Conservation (phyloP, 2,888 invertebrate species). For the Cheilosia soror region DNA sequence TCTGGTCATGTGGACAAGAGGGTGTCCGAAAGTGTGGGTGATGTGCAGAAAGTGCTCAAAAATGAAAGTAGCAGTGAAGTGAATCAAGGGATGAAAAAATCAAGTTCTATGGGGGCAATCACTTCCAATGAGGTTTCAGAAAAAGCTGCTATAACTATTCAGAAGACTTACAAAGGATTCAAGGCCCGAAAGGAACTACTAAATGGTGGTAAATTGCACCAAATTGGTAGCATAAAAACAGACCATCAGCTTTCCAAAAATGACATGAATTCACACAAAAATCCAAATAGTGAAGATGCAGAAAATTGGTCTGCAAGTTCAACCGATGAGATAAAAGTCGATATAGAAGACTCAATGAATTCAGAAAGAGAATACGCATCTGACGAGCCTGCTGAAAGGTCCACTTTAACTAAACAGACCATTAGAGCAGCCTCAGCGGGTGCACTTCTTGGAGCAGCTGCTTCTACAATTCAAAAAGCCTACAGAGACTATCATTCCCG, state of each 20-base stretch:
- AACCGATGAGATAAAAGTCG: neutral
- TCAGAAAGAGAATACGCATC: neutral
- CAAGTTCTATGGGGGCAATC: neutral
- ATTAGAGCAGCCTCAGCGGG: slow-evolving; percentile 41
- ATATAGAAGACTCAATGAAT: neutral
- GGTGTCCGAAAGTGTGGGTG: too few relatives aligned
- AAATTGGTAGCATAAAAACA: neutral
- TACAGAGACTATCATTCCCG: slow-evolving; percentile 57
- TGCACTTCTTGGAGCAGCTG: slow-evolving; percentile 48
- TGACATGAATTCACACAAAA: neutral
- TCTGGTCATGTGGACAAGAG: too few relatives aligned
- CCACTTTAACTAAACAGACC: neutral
- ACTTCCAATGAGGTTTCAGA: neutral
- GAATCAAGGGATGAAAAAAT: neutral
- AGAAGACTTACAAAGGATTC: slow-evolving; percentile 72
- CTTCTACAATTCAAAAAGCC: slow-evolving; percentile 66
- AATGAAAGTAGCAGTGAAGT: neutral
- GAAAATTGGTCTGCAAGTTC: neutral
- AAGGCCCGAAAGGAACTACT: slow-evolving; percentile 38
- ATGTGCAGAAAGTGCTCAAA: neutral
- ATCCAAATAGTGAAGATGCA: neutral
- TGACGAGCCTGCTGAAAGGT: neutral
- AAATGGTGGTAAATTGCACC: neutral
- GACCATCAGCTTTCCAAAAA: neutral
- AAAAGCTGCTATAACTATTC: slow-evolving; percentile 71